These are phyloP conservation scores for Phenacoccus solenopsis DNA, from an alignment of 1,140 invertebrate genomes.

Conservation along the genomic window DNA sequence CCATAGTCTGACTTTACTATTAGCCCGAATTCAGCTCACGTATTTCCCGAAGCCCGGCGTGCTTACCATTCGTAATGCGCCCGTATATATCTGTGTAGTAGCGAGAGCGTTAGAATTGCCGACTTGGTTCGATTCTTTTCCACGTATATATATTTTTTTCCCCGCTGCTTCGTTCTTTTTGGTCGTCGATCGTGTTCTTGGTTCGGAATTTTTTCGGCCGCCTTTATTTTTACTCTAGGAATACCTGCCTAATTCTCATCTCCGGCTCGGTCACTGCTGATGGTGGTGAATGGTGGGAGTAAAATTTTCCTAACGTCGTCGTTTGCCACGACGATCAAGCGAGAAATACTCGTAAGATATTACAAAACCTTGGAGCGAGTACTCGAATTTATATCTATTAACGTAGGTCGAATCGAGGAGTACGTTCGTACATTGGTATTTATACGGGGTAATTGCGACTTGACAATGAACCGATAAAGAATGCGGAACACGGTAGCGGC, in stretches of 20 bases:
- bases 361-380: too few species aligned
- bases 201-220: too few species aligned
- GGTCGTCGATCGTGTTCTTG: too few species aligned
- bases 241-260: too few species aligned
- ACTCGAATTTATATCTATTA: too few species aligned
- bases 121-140: not conserved
- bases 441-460: too few species aligned
- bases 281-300: not conserved
- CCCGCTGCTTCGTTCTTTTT: not conserved
- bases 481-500: too few species aligned
- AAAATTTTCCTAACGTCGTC: not conserved
- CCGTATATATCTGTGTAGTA: not conserved
- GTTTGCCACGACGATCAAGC: not conserved
- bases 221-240: too few species aligned
- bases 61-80: slow-evolving; percentile 8
- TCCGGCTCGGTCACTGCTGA: not conserved
- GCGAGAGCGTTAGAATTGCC: not conserved
- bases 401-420: too few species aligned
- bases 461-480: too few species aligned
- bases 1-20: slow-evolving; percentile 7
- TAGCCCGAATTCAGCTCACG: slow-evolving; percentile 12
- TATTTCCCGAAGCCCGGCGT: slow-evolving; percentile 11
- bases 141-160: not conserved
- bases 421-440: too few species aligned
- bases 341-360: too few species aligned